Evolutionary conservation across 2,797 vertebrate genomes (phyloP), one percentile per base, ranked within the genome.

Genomic region (Anguilla marmorata): DNA sequence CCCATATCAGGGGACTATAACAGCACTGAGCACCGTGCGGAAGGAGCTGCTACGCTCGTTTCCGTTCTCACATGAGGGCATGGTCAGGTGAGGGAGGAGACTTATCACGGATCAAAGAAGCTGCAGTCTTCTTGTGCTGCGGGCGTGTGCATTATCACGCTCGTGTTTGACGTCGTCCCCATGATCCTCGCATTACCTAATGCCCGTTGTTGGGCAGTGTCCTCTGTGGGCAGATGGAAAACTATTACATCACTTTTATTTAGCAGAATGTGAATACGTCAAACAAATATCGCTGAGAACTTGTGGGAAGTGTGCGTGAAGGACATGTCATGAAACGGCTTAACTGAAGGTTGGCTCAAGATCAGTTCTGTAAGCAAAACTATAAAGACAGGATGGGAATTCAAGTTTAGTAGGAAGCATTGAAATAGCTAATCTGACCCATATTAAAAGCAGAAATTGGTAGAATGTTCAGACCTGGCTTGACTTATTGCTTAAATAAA

Each of bases 71-170:
- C 27, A 27, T 72, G 74, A 27, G 56, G 60, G 79, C 79, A 58
- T 69, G 33, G 66, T 87, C 85, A 87, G 52, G 12, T 85, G 76
- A 66, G 3, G 60, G 54, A 12, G 54, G 60, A 41, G 52, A 11
- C 41, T 37, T 14, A 79, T 74, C 24, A 69, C n/a, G 48, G 76
- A 79, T 86, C 12, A 52, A 45, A 37, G 27, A 72, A 50, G 37
- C 58, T 0, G 33, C 54, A 87, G 85, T 80, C 45, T n/a, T 54
- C 48, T 86, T 72, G 80, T 89, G 58, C 33, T 45, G 56, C 37
- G 50, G 45, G 3, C 11, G 4, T 45, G 48, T 48, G 72, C 72
- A 72, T 41, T 45, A 48, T 50, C 11, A 1, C 0, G 79, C 21
- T 82, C 79, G 2, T 24, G 5, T 82, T n/a, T 50, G 19, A 82